These are phyloP conservation scores for Oreochromis spilurus DNA, from an alignment of 2,113 vertebrate species.

Conservation along the genomic window DNA sequence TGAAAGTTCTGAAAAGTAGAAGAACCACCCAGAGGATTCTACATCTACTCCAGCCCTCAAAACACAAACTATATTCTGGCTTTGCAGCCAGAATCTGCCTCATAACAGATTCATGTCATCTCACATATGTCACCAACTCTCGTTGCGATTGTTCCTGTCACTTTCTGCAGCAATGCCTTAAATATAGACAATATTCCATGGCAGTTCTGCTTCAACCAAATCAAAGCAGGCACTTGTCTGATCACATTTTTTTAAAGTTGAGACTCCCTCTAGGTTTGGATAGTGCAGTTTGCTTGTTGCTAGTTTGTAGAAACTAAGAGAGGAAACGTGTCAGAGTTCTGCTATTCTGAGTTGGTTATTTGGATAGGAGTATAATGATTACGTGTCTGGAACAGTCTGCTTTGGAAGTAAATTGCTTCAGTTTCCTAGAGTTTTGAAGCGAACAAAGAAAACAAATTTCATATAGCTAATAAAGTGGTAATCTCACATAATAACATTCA, in stretches of 20 bases:
- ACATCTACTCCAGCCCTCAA: neutral
- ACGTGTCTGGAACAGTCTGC: neutral
- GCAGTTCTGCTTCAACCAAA: neutral
- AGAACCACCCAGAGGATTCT: neutral
- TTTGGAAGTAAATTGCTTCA: neutral
- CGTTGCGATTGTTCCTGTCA: neutral
- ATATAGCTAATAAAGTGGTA: neutral
- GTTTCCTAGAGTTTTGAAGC: neutral
- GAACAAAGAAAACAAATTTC: neutral
- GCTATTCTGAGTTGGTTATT: neutral
- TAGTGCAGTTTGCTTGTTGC: neutral
- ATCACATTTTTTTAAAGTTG: neutral
- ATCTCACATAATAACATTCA: accelerated
- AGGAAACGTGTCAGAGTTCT: neutral
- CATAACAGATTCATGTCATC: slow-evolving; percentile 1
- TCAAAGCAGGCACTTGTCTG: neutral
- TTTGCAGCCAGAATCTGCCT: slow-evolving; percentile 1
- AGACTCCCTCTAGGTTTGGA: neutral
- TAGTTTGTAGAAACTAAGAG: neutral
- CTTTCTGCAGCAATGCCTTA: neutral
- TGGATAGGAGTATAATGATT: neutral
- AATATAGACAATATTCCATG: neutral
- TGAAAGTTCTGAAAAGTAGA: neutral
- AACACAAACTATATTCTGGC: neutral
- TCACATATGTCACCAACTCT: neutral